Evolutionary conservation across 1,140 invertebrate species (phyloP).

Genomic region (Neodiprion fabricii): DNA sequence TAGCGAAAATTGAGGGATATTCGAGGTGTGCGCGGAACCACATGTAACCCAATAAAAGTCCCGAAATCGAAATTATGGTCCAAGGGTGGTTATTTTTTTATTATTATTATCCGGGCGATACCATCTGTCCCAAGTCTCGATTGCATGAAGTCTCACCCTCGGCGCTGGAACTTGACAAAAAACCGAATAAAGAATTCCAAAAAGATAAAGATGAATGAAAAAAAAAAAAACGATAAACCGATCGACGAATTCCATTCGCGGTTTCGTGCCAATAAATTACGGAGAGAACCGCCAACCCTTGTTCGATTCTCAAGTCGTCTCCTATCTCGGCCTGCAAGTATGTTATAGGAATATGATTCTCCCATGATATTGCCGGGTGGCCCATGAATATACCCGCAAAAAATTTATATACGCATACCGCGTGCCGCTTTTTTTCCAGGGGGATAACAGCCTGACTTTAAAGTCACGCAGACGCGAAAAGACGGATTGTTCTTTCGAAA

Average conservation of each 20-base stretch:
- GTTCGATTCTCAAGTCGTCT: background rate
- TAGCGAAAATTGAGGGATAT: background rate
- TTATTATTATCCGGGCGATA: background rate
- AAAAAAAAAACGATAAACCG: background rate
- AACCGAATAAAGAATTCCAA: background rate
- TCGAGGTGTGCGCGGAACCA: background rate
- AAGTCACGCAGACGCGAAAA: background rate
- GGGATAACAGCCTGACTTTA: background rate
- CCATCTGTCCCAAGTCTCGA: background rate
- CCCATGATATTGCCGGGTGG: background rate
- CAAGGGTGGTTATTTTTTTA: conserved; percentile 3
- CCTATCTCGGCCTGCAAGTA: background rate
- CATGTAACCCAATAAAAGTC: background rate
- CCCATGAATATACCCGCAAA: background rate
- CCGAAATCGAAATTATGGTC: background rate
- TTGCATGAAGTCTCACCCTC: background rate
- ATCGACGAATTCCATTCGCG: background rate
- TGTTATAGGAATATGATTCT: background rate
- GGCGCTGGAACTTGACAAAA: background rate
- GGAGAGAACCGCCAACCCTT: background rate
- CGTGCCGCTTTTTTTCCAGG: background rate
- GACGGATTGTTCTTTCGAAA: too few species aligned
- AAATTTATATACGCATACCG: background rate
- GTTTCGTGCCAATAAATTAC: background rate
- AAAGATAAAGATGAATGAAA: background rate